Conservation (phyloP, 2,113 vertebrate species). For the Apistogramma diplotaenia region DNA sequence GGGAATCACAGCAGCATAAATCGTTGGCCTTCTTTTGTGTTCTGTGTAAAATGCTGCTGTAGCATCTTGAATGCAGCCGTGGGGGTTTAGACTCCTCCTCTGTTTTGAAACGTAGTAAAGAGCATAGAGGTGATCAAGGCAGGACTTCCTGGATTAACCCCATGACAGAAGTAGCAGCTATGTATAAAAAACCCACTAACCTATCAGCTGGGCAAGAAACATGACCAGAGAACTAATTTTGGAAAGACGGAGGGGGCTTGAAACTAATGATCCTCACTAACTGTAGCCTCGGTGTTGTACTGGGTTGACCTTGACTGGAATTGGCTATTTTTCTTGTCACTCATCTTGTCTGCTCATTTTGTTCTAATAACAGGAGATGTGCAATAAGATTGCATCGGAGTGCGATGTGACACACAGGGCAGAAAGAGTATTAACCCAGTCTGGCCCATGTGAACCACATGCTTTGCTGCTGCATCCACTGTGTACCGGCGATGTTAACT, state of each 20-base stretch:
- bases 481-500: slow-evolving; percentile 3
- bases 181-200: slow-evolving; percentile 34
- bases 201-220: slow-evolving; percentile 7
- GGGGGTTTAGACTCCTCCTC: background rate
- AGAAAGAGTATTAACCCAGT: slow-evolving; percentile 23
- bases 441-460: slow-evolving; percentile 24
- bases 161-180: slow-evolving; percentile 34
- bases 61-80: background rate
- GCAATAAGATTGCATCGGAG: background rate
- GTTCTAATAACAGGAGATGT: background rate
- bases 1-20: background rate
- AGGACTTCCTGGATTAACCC: slow-evolving; percentile 40
- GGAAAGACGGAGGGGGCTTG: background rate
- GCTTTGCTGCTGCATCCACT: slow-evolving; percentile 44
- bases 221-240: slow-evolving; percentile 11
- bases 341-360: slow-evolving; percentile 3
- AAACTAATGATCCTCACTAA: slow-evolving; percentile 51
- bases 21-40: background rate
- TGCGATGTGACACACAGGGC: background rate
- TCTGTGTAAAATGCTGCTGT: background rate
- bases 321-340: background rate
- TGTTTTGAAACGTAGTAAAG: background rate
- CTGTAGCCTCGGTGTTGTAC: background rate
- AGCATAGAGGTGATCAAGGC: slow-evolving; percentile 45
- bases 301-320: background rate